phyloP scores from a whole-genome alignment of 92 coral and sea anemone species.

The Galaxea fascicularis region DNA sequence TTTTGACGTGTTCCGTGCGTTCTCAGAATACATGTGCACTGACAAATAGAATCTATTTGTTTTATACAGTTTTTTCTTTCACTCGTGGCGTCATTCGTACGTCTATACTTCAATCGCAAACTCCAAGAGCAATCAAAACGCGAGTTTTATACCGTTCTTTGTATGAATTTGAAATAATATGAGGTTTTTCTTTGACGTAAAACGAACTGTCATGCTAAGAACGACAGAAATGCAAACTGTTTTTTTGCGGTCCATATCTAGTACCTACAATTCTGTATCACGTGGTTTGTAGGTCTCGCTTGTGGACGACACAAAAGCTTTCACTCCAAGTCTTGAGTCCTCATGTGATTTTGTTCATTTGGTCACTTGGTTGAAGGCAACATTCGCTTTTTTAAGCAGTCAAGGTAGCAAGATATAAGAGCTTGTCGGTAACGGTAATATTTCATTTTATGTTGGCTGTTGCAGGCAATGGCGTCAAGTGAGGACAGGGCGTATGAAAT shows the following conservation, averaged over 20 bases:
- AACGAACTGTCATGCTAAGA: neutral
- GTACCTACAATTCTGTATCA: conserved; percentile 23
- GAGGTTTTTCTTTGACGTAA: too few relatives aligned
- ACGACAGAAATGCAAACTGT: neutral
- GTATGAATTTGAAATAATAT: too few relatives aligned
- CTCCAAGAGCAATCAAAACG: too few relatives aligned
- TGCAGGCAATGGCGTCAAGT: conserved; percentile 96
- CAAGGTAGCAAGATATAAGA: neutral
- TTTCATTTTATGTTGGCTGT: neutral
- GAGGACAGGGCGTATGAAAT: conserved; percentile 98
- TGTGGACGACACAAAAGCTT: conserved; percentile 45
- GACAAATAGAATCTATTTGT: too few relatives aligned
- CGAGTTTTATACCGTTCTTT: too few relatives aligned
- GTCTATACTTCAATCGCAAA: too few relatives aligned
- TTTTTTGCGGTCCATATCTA: conserved; percentile 18
- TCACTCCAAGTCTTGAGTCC: neutral
- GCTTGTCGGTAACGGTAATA: neutral
- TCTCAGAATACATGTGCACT: too few relatives aligned
- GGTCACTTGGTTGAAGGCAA: conserved; percentile 47
- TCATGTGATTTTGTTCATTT: neutral
- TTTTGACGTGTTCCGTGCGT: too few relatives aligned
- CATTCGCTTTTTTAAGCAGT: neutral
- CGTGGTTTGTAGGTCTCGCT: conserved; percentile 48
- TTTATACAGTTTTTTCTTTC: too few relatives aligned
- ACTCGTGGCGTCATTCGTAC: too few relatives aligned